Conservation (phyloP, 2,888 invertebrate species). For the Peribatodes rhomboidaria region DNA sequence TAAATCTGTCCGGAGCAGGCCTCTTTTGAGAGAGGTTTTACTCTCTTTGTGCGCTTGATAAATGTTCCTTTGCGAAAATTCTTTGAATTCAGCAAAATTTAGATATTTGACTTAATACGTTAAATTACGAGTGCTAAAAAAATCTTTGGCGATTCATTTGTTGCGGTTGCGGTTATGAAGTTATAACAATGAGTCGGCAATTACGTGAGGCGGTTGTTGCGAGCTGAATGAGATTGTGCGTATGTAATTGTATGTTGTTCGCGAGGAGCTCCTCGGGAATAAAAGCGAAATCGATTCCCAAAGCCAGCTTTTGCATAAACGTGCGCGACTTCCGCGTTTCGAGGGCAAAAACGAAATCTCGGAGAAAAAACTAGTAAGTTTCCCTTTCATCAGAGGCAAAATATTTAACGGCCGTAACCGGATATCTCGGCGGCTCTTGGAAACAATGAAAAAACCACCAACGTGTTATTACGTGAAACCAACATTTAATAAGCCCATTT, state of each 20-base stretch:
- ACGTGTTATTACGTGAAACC: slow-evolving; percentile 86
- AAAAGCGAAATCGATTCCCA: slow-evolving; percentile 81
- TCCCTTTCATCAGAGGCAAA: slow-evolving; percentile 85
- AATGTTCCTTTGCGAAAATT: slow-evolving; percentile 83
- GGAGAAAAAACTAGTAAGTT: slow-evolving; percentile 80
- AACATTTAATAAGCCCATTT: slow-evolving; percentile 86
- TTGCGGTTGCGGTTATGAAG: slow-evolving; percentile 60
- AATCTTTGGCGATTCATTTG: slow-evolving; percentile 54
- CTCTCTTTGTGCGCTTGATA: slow-evolving; percentile 86
- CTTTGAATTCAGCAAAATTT: slow-evolving; percentile 80
- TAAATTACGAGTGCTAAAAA: slow-evolving; percentile 73
- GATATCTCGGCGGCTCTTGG: slow-evolving; percentile 81
- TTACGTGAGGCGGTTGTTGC: slow-evolving; percentile 66
- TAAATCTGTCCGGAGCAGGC: slow-evolving; percentile 86
- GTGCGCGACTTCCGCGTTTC: slow-evolving; percentile 81
- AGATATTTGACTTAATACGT: slow-evolving; percentile 76
- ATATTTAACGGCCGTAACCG: slow-evolving; percentile 86
- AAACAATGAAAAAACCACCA: slow-evolving; percentile 85
- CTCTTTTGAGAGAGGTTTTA: slow-evolving; percentile 85
- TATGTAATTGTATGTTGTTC: slow-evolving; percentile 81
- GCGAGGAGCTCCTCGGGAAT: slow-evolving; percentile 62
- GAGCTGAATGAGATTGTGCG: slow-evolving; percentile 59
- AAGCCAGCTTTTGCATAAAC: slow-evolving; percentile 83
- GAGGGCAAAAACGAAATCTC: slow-evolving; percentile 80
- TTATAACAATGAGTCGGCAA: slow-evolving; percentile 67